Evolutionary conservation across 35 echinoderm and acorn worm species (phyloP), one percentile per base, ranked within the genome.

Genomic region (Chiridota heheva): DNA sequence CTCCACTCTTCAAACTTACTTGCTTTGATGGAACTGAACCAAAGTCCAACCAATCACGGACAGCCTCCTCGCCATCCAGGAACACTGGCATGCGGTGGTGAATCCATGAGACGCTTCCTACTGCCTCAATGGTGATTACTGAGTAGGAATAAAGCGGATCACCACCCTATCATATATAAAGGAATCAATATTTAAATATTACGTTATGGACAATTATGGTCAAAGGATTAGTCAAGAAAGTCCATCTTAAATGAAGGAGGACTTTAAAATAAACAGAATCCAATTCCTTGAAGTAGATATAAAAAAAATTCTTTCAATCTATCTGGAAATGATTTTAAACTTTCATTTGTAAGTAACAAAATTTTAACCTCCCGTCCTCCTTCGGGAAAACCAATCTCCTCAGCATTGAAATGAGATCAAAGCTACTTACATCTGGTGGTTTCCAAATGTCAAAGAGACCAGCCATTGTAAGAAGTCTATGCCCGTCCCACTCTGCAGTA

Each of bases 51-150:
- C 93, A 97, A 36, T 76, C 51, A 5, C 74, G 39, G 17, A 97
- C 80, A 20, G 79, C 88, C 5, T 97, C 80, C 40, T 97, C 88
- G 0, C 88, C 88, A 79, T 97, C 86, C 40, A 97, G 74, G 26
- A 97, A 73, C 17, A 85, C 93, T 6, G 93, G 93, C 93, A 97
- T 97, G 30, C 88, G 34, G 40, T 97, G 83, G 63, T 97, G 93
- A 41, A 97, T 76, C 84, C 84, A 91, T 15, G 83, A 87, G 69
- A 97, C 48, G 35, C 82, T 78, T 13, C 78, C 31, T 39, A 40
- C 28, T 38, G 93, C 78, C 58, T 82, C 84, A 40, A 85, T 76
- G 17, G 93, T 97, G 56, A 97, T 91, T 16, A 97, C 67, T 31
- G 83, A 81, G 60, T 91, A 97, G 2, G 93, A 81, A 61, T 97